Percentiles rank a stretch among this genome's conserved stretches.
phyloP scores from a whole-genome alignment of 2,888 invertebrate species.

The Lithophane socia region DNA sequence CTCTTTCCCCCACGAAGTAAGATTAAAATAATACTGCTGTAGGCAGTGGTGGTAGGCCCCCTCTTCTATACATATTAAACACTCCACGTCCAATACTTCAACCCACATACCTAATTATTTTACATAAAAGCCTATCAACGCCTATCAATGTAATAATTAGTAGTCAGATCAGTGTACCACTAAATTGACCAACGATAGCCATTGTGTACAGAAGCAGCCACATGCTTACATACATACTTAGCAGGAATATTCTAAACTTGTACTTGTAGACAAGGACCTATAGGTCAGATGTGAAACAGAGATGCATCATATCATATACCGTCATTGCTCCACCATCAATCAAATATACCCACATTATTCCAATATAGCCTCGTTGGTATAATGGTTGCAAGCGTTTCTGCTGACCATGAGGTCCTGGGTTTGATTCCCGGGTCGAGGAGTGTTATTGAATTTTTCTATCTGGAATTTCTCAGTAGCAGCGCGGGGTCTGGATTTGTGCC shows the following conservation, averaged over 20 bases:
- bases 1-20: too few relatives aligned
- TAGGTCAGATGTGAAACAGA: neutral
- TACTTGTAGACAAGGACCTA: constrained; percentile 1
- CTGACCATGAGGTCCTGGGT: too few relatives aligned
- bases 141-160: constrained; percentile 24
- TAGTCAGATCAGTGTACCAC: constrained; percentile 25
- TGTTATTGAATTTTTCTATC: too few relatives aligned
- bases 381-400: too few relatives aligned
- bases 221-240: constrained; percentile 14
- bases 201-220: constrained; percentile 12
- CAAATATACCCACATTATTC: neutral
- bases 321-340: neutral
- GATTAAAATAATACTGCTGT: too few relatives aligned
- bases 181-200: constrained; percentile 25
- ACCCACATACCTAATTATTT: constrained; percentile 6
- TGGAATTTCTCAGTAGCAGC: too few relatives aligned
- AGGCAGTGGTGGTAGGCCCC: too few relatives aligned
- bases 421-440: too few relatives aligned
- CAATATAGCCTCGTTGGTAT: too few relatives aligned
- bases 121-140: neutral
- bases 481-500: neutral
- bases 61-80: neutral
- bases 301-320: too few relatives aligned
- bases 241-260: constrained; percentile 6
- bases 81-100: constrained; percentile 2